Base-by-base conservation (phyloP, 1,140 invertebrate genomes). In the Penaeus chinensis region DNA sequence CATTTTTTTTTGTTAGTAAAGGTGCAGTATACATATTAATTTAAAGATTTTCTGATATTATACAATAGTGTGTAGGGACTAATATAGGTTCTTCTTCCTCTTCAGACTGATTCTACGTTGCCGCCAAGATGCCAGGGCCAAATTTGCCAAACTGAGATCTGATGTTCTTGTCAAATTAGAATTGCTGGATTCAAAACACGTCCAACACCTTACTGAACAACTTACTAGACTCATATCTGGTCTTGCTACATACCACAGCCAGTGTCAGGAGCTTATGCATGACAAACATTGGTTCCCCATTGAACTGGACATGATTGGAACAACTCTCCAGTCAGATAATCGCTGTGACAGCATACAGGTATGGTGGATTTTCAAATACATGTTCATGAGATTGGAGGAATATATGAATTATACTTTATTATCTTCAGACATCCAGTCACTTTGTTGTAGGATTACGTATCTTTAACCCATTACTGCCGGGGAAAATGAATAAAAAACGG, bases 161-260 rank as follows among this genome's bases (percentile, higher is more conserved):
- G 98, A 99, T 93, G 98, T 99, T 0, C 93, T 99, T 10, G 97
- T 99, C 0, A 99, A 99, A 93, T 94, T 99, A 91, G 98, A 99
- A 93, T 92, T 99, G 18, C 92, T 99, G 16, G 98, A 99, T 91
- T 98, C 98, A 91, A 99, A 99, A 92, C 98, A 99, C 92, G 97
- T 99, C 0, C 97, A 98, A 92, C 96, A 98, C 91, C 94, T 98
- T n/a, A 96, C 96, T 2, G 95, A 95, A 91, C 97, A 98, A 91
- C 92, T 98, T 19, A 87, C 78, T 22, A 63, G 95, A 89, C 94
- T 98, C 84, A 94, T 97, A 2, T 94, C 95, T 76, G 96, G 96
- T 20, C 93, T 99, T 87, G 95, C 96, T 4, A 95, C 95, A 84
- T 96, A 98, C 90, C 94, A 95, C 91, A 92, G 92, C 81, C 93